Conservation (phyloP, 2,888 invertebrate genomes). For the Hydroisotoma schaefferi region DNA sequence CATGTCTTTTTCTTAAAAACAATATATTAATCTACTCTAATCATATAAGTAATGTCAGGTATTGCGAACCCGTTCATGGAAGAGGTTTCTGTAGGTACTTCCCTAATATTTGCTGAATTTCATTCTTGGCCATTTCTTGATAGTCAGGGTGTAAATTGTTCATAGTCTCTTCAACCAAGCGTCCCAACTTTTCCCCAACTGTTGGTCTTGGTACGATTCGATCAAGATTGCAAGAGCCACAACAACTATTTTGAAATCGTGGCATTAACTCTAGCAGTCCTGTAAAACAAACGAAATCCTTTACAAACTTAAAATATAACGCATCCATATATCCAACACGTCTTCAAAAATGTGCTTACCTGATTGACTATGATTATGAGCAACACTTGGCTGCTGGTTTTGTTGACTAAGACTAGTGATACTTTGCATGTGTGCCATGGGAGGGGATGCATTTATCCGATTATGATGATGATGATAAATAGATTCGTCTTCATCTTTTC, state of each 20-base stretch:
- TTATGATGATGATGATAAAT: conserved; percentile 5
- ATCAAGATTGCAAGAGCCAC: neutral
- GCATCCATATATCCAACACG: neutral
- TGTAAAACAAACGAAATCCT: too few species aligned
- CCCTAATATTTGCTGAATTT: conserved; percentile 37
- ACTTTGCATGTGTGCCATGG: conserved; percentile 12
- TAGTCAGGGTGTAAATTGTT: conserved; percentile 39
- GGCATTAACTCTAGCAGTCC: neutral
- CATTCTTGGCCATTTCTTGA: conserved; percentile 36
- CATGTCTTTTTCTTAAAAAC: too few species aligned
- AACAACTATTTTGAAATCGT: conserved; percentile 3
- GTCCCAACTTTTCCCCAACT: conserved; percentile 32
- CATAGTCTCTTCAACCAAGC: conserved; percentile 38
- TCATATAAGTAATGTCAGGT: too few species aligned
- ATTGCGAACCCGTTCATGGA: conserved; percentile 26
- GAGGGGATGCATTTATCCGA: conserved; percentile 11
- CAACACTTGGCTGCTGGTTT: neutral
- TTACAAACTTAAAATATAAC: neutral
- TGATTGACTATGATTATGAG: conserved; percentile 1
- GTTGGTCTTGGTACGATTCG: conserved; percentile 12
- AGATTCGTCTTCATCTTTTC: conserved; percentile 12
- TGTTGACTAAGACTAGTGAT: conserved; percentile 13
- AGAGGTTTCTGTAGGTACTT: conserved; percentile 40
- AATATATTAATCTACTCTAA: too few species aligned
- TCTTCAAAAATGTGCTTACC: neutral